Evolutionary conservation across 2,113 vertebrate genomes (phyloP), one percentile per base, ranked within the genome.

Genomic region (Riparia riparia): DNA sequence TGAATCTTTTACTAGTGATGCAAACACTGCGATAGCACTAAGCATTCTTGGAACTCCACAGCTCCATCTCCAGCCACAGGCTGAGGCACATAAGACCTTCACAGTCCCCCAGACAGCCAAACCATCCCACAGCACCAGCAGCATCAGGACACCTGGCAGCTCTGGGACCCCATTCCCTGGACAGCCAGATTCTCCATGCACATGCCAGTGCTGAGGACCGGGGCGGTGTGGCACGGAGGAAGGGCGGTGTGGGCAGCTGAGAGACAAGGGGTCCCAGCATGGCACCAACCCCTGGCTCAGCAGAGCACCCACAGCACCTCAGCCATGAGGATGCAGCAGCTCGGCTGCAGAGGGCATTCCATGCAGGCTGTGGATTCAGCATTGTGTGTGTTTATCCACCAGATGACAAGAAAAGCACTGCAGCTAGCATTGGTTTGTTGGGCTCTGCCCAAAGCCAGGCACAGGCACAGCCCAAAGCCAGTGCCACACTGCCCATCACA

Each of bases 121-220:
- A 70, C 12, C 22, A 6, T 11, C 11, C 41, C 37, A 21, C 0
- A 1, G 64, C 68, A 50, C 2, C 0, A 18, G 58, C 73, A 64
- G 70, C 50, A 32, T 1, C 22, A 25, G 81, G 53, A 29, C 3
- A 3, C 22, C 37, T 6, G 25, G 47, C 34, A 71, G 42, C 9
- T 58, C 17, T 28, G 42, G 61, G 71, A 39, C 2, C 1, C 37
- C 37, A 37, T 44, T 42, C 31, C 58, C 47, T 0, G 6, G 6
- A 10, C 2, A 4, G 31, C 14, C 2, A 0, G n/a, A 34, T 4
- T 72, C 50, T 14, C 26, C 2, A 6, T 0, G 1, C 26, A 12
- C 1, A 1, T 9, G 3, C 14, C 51, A 25, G 41, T 0, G 2
- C 41, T 2, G 2, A 56, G 50, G 21, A 20, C n/a, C 12, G 10